These are phyloP conservation scores for Lepas anatifera DNA, from an alignment of 2,888 invertebrate genomes.

Conservation along the genomic window DNA sequence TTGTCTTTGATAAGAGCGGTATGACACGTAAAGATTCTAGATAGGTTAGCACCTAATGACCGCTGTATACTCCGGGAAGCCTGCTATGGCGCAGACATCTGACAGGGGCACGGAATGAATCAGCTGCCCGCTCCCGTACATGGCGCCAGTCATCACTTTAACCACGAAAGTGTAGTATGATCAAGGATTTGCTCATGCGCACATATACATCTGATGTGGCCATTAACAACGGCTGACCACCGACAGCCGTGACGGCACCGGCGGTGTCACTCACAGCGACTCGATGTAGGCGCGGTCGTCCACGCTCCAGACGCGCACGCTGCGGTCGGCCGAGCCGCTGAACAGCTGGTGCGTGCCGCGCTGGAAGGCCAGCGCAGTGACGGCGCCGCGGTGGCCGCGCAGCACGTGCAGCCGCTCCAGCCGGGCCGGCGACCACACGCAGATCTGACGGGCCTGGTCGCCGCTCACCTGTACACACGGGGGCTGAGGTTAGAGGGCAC, in stretches of 20 bases:
- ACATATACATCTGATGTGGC: too few species aligned
- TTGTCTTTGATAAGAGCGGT: too few species aligned
- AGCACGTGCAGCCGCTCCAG: slow-evolving; percentile 66
- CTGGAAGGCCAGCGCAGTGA: slow-evolving; percentile 71
- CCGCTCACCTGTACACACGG: slow-evolving; percentile 56
- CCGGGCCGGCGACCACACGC: slow-evolving; percentile 70
- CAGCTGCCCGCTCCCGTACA: too few species aligned
- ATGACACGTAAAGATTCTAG: too few species aligned
- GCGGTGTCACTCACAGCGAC: slow-evolving; percentile 48
- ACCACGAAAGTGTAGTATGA: too few species aligned
- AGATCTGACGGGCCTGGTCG: slow-evolving; percentile 53
- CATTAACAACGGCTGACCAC: neutral
- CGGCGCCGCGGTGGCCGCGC: slow-evolving; percentile 55
- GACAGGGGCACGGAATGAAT: too few species aligned
- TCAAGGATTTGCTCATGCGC: too few species aligned
- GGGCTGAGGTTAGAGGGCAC: too few species aligned
- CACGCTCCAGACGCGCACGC: slow-evolving; percentile 88
- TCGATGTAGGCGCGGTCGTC: slow-evolving; percentile 95
- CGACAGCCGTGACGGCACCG: slow-evolving; percentile 24
- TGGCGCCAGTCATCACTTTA: too few species aligned
- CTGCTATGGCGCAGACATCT: too few species aligned
- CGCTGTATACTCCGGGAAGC: too few species aligned
- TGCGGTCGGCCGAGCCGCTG: slow-evolving; percentile 43
- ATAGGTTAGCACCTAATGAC: too few species aligned
- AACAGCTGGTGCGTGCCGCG: slow-evolving; percentile 71